Base-by-base conservation (phyloP, 2,888 invertebrate species). In the Hypercompe scribonia region DNA sequence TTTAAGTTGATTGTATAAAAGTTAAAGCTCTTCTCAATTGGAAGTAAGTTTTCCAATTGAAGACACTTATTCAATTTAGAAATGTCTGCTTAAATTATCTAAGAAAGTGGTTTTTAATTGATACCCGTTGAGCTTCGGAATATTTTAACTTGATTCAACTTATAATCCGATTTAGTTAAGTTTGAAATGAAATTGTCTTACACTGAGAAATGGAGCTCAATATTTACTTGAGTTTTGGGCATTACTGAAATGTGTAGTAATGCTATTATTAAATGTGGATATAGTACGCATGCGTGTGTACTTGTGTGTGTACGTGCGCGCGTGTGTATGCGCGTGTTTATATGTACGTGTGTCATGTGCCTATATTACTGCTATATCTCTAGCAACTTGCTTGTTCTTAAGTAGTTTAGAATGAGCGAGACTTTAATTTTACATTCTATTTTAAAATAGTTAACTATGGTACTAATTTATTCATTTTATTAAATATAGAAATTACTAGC, bases 61-160 rank as follows among this genome's bases (percentile, higher is more conserved):
- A 61, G 31, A 61, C 61, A 61, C 7, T 67, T n/a, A n/a, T 34
- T 54, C 24, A 50, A 68, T 34, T 54, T 50, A 33, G 33, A 15
- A 68, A 36, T 24, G 34, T 50, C n/a, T n/a, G 24, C 28, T 58
- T 11, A 61, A 63, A 42, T 39, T 34, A 42, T 67, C 63, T 39
- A 28, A 61, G 67, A 50, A 72, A 67, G 28, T 63, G 46, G 28
- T 36, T 33, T 63, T 64, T 67, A 61, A 72, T 72, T 67, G 63
- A 72, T 68, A 72, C 68, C 61, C 42, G 42, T 21, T 67, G 50
- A 72, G 63, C 67, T 72, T 68, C 46, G 58, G 61, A 63, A 64
- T 64, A 67, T 72, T 72, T 36, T 21, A 72, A 67, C 63, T 68
- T 72, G 34, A 63, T 63, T 63, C n/a, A 68, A 68, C 50, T 63